Conservation (phyloP, 2,113 vertebrate species). For the Phocoena sinus region DNA sequence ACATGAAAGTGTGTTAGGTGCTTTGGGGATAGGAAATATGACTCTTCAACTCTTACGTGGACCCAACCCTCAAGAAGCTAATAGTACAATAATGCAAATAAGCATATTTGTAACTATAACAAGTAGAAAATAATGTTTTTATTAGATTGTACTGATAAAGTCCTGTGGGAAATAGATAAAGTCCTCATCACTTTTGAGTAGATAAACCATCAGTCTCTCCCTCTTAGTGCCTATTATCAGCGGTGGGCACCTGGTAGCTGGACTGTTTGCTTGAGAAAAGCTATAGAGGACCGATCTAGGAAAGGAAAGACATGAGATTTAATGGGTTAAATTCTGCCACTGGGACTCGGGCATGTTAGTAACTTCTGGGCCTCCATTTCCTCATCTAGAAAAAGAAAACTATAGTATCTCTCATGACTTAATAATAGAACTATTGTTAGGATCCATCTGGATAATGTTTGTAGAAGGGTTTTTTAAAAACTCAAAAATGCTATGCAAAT, state of each 20-base stretch:
- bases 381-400: conserved; percentile 10
- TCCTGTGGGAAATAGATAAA: too few species aligned
- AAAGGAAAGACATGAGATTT: not conserved
- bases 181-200: not conserved
- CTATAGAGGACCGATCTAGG: not conserved
- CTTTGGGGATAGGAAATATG: not conserved
- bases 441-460: not conserved
- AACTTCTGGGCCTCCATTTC: not conserved
- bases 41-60: not conserved
- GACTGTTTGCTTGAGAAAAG: not conserved
- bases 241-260: not conserved
- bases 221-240: not conserved
- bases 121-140: not conserved
- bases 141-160: not conserved
- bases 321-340: not conserved
- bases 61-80: not conserved
- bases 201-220: not conserved
- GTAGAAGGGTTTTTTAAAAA: not conserved
- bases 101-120: not conserved
- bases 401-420: not conserved
- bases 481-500: not conserved
- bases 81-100: not conserved
- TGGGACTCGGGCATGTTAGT: not conserved
- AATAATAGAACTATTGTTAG: not conserved
- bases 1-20: not conserved